Evolutionary conservation across 2,113 vertebrate genomes (phyloP).

Genomic region (Xyliphius kryptos): DNA sequence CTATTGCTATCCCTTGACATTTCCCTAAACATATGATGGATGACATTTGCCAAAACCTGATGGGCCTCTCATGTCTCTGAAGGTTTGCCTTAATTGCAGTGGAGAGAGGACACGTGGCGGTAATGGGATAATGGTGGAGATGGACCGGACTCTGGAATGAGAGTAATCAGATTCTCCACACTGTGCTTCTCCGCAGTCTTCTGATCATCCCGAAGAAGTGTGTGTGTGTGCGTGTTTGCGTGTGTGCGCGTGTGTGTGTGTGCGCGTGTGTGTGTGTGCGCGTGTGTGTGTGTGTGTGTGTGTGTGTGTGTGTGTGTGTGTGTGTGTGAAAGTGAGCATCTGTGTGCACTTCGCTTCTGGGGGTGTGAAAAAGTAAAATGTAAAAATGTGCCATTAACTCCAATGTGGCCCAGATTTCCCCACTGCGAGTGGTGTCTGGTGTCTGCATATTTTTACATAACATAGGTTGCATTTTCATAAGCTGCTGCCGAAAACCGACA

Average conservation of each 20-base stretch:
- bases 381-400: conserved; percentile 35
- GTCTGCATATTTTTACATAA: conserved; percentile 44
- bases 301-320: conserved; percentile 7
- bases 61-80: conserved; percentile 58
- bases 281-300: no score
- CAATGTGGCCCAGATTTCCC: conserved; percentile 37
- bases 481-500: conserved; percentile 23
- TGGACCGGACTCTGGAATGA: conserved; percentile 57
- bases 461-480: conserved; percentile 34
- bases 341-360: conserved; percentile 3
- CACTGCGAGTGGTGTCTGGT: conserved; percentile 24
- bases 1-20: conserved; percentile 54
- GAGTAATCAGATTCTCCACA: conserved; percentile 60
- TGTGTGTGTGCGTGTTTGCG: no score
- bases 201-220: conserved; percentile 42
- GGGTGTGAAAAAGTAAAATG: conserved; percentile 19
- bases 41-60: conserved; percentile 61
- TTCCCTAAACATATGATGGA: conserved; percentile 65
- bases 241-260: no score
- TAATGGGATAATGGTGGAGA: conserved; percentile 75
- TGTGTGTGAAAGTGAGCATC: conserved; percentile 5
- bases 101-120: conserved; percentile 65
- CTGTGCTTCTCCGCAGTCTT: conserved; percentile 51
- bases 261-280: no score
- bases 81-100: conserved; percentile 71